phyloP scores from a whole-genome alignment of 2,888 invertebrate genomes.

The Artemia sinica region DNA sequence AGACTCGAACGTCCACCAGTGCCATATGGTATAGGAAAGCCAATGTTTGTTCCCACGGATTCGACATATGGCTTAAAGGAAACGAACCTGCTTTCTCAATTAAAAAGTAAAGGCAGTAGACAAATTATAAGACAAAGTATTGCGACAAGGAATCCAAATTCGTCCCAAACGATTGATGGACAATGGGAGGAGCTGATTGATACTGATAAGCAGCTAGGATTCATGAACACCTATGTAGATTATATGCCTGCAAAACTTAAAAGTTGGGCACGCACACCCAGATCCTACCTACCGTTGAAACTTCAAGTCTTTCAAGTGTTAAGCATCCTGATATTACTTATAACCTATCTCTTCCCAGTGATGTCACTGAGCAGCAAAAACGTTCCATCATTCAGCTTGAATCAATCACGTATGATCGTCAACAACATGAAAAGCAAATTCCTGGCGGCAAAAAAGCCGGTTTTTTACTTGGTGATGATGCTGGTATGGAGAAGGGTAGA shows the following conservation, averaged over 20 bases:
- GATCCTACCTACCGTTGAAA: conserved; percentile 97
- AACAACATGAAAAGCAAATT: conserved; percentile 53
- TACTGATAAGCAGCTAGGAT: conserved; percentile 78
- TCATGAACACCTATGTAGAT: conserved; percentile 93
- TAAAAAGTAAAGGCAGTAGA: no score
- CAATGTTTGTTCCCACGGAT: no score
- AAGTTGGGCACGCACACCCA: conserved; percentile 86
- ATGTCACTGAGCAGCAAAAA: conserved; percentile 45
- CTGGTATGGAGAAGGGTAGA: conserved; percentile 38
- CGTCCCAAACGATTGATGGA: no score
- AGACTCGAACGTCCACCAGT: no score
- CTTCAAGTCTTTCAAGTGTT: conserved; percentile 87
- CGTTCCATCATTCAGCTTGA: conserved; percentile 83
- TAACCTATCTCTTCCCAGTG: conserved; percentile 47
- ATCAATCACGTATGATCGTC: conserved; percentile 88
- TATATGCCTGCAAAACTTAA: conserved; percentile 92
- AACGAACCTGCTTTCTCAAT: no score
- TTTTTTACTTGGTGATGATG: conserved; percentile 58
- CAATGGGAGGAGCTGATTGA: no score
- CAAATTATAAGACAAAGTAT: no score
- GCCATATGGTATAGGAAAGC: no score
- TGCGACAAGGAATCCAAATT: no score
- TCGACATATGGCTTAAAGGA: no score
- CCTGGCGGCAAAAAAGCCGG: conserved; percentile 47
- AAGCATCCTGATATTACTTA: conserved; percentile 88